Percentiles rank a stretch among this genome's conserved stretches.
Conservation (phyloP, 2,797 vertebrate genomes). For the Cichlasoma orientale region DNA sequence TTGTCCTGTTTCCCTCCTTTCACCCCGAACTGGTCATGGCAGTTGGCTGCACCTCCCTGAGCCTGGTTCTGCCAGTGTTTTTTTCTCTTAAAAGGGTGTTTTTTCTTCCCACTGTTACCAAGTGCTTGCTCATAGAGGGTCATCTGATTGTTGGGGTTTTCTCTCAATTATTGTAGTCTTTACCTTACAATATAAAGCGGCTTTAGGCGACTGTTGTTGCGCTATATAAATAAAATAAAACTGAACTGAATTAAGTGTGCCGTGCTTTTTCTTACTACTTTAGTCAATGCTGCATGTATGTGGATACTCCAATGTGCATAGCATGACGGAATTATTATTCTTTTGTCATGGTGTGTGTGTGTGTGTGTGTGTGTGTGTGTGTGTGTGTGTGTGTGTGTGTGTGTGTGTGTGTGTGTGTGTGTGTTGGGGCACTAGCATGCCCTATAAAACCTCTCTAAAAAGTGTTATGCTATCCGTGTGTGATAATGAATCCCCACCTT, state of each 20-base stretch:
- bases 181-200: too few species aligned
- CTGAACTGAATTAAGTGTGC: not conserved
- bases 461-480: constrained; percentile 2
- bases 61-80: too few species aligned
- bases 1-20: too few species aligned
- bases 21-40: too few species aligned
- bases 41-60: too few species aligned
- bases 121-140: too few species aligned
- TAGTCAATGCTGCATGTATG: constrained; percentile 72
- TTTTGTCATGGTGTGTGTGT: constrained; percentile 65
- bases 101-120: too few species aligned
- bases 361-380: constrained; percentile 10
- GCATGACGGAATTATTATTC: constrained; percentile 53
- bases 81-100: too few species aligned
- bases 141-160: too few species aligned
- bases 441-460: constrained; percentile 25
- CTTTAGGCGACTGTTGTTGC: too few species aligned
- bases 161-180: too few species aligned
- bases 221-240: too few species aligned
- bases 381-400: constrained; percentile 20
- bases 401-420: not conserved
- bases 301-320: constrained; percentile 40
- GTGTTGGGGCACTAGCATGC: constrained; percentile 29
- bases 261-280: constrained; percentile 49
- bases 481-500: constrained; percentile 14